Base-by-base conservation (phyloP, 2,888 invertebrate genomes). In the Zonitis immaculata region DNA sequence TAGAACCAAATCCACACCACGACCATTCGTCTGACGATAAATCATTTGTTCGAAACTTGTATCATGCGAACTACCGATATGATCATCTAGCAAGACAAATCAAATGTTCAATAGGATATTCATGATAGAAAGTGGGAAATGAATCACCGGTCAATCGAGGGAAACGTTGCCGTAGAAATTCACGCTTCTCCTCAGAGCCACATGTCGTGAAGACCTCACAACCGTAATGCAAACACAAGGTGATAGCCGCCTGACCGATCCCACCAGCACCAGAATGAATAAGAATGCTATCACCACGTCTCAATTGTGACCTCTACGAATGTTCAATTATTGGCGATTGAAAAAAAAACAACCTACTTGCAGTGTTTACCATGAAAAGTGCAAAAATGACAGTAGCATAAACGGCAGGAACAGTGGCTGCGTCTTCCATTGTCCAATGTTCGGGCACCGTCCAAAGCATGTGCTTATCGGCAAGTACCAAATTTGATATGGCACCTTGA, bases 231-330 rank as follows among this genome's bases (percentile, higher is more conserved):
- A 67, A 99, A 90, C 18, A 93, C 83, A 67, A 99, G 95, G n/a
- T 58, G 97, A 95, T 2, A n/a, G n/a, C n/a, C n/a, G 98, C 97
- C 79, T 96, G 95, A 6, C 98, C 98, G 28, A 97, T 96, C 68
- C 96, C 96, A 53, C 97, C 97, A 60, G 91, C 88, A 59, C 96
- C 96, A 48, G 96, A 95, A 75, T 97, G 96, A 63, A 97, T 87
- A n/a, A 97, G 82, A 52, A 97, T 86, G 42, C 84, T 80, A 68
- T 96, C 93, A 7, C 95, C 93, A 60, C 82, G 80, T 68, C 83
- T 83, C 81, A 96, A 83, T 69, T 86, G n/a, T n/a, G n/a, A n/a
- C n/a, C n/a, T n/a, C n/a, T n/a, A n/a, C n/a, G n/a, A n/a, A n/a
- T n/a, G n/a, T n/a, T n/a, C n/a, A n/a, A n/a, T n/a, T n/a, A n/a